Conservation (phyloP, 2,113 vertebrate species). For the Myrmecophaga tridactyla region DNA sequence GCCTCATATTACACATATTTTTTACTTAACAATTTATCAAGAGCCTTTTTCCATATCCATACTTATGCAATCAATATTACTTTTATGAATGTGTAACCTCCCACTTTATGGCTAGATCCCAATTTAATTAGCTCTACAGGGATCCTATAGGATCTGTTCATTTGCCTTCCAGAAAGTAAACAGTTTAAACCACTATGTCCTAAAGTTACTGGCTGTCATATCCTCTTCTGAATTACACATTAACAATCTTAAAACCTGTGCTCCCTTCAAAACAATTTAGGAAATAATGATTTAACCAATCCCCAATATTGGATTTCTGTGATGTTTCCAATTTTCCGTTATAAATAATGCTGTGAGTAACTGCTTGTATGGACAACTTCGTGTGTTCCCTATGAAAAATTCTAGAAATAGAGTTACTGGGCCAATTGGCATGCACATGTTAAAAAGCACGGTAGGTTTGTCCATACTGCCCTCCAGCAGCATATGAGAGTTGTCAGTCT, state of each 20-base stretch:
- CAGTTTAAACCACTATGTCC: neutral
- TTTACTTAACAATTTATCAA: neutral
- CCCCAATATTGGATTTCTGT: neutral
- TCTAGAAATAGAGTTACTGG: constrained; percentile 8
- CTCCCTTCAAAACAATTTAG: neutral
- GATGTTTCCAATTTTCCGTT: neutral
- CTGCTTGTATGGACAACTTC: neutral
- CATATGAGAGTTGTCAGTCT: neutral
- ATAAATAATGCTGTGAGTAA: neutral
- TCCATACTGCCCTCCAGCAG: neutral
- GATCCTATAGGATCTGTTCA: neutral
- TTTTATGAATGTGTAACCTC: neutral
- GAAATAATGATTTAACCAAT: constrained; percentile 21
- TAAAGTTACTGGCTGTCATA: neutral
- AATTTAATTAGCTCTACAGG: neutral
- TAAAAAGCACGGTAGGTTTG: neutral
- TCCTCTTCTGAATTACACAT: neutral
- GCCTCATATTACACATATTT: neutral
- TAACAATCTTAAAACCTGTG: neutral
- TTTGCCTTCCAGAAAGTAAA: neutral
- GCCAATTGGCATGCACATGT: neutral
- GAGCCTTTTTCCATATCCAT: neutral
- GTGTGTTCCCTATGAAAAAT: neutral
- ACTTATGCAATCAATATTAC: neutral
- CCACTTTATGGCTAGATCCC: neutral